Conservation (phyloP, 2,888 invertebrate genomes). For the Dysmachus trigonus region DNA sequence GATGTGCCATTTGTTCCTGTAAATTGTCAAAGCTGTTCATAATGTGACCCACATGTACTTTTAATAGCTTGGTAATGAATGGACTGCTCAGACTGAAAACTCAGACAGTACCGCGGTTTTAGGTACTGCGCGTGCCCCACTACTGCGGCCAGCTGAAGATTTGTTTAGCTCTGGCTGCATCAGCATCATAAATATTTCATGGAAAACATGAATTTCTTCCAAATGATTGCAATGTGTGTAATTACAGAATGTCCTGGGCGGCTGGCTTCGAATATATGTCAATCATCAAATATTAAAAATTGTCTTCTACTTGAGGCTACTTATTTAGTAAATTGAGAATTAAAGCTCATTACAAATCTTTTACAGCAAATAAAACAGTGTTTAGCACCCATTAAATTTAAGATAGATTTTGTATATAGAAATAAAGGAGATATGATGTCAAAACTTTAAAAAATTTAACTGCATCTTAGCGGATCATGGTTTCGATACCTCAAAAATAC, state of each 20-base stretch:
- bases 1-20: constrained; percentile 17
- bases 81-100: background rate
- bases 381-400: too few species aligned
- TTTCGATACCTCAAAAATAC: too few species aligned
- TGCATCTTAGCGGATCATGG: too few species aligned
- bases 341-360: too few species aligned
- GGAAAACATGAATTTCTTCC: background rate
- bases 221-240: background rate
- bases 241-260: background rate
- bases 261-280: background rate
- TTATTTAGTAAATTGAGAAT: too few species aligned
- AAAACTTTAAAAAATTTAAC: too few species aligned
- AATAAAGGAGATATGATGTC: too few species aligned
- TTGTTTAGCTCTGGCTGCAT: background rate
- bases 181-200: background rate
- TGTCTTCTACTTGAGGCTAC: background rate
- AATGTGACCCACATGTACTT: background rate
- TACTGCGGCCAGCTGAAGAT: background rate
- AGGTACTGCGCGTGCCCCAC: background rate
- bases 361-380: too few species aligned
- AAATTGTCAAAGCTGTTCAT: constrained; percentile 15
- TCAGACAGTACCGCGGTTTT: background rate
- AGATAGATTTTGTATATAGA: too few species aligned
- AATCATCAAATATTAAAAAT: background rate
- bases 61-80: background rate